phyloP scores from a whole-genome alignment of 2,888 invertebrate species.

The Drosophila cracens region DNA sequence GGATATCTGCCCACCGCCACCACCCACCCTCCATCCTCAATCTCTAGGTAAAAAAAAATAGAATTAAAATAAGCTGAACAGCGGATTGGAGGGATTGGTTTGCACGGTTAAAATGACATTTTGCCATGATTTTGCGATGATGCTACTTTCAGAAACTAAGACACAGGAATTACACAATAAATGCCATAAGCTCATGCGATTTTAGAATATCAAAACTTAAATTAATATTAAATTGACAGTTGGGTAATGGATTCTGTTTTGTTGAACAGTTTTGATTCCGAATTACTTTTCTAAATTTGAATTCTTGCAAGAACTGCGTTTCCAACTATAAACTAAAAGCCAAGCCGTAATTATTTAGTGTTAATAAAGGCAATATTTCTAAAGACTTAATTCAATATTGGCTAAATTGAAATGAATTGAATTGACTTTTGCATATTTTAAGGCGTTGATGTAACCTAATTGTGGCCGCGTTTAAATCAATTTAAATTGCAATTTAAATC shows the following conservation, averaged over 20 bases:
- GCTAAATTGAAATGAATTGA: slow-evolving; percentile 12
- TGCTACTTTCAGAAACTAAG: slow-evolving; percentile 3
- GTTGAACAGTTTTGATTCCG: neutral
- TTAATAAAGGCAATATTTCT: neutral
- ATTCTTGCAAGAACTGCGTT: neutral
- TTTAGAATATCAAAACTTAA: neutral
- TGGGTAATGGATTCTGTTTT: neutral
- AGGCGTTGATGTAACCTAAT: slow-evolving; percentile 25
- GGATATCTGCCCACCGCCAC: slow-evolving; percentile 14
- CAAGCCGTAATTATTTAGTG: neutral
- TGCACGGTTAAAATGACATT: neutral
- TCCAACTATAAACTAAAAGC: neutral
- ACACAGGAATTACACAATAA: neutral
- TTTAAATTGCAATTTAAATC: slow-evolving; percentile 73
- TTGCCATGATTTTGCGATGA: neutral
- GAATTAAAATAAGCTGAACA: slow-evolving; percentile 9
- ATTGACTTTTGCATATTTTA: slow-evolving; percentile 25
- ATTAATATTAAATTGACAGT: neutral
- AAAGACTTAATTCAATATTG: neutral
- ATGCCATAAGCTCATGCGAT: neutral
- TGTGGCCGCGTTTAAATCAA: slow-evolving; percentile 53
- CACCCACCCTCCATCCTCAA: neutral
- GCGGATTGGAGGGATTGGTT: neutral
- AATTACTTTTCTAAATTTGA: neutral
- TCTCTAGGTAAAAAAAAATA: neutral